A percentile compares a stretch with the other conserved stretches of the same genome.
Evolutionary conservation across 2,797 vertebrate species (phyloP).

Genomic region (Phrynocephalus forsythii): DNA sequence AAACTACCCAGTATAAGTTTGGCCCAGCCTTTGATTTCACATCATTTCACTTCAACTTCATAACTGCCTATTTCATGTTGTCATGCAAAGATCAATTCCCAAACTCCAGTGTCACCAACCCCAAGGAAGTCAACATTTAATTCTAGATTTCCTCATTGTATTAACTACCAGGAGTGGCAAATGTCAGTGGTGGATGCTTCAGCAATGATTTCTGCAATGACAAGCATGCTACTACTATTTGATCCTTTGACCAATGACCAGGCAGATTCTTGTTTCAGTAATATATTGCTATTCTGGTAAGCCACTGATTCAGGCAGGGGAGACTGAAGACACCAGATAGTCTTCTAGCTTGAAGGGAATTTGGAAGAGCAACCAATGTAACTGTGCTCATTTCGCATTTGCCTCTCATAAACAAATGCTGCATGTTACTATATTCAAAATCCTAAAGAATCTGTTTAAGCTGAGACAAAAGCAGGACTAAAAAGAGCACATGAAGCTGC

Average conservation of each 20-base stretch:
- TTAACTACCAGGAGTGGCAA: not conserved
- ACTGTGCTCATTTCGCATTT: not conserved
- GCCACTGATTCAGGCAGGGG: not conserved
- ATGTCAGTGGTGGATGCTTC: not conserved
- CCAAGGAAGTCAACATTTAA: not conserved
- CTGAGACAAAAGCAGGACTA: not conserved
- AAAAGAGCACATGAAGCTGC: not conserved
- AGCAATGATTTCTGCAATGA: not conserved
- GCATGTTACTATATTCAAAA: not conserved
- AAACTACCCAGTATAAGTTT: not conserved
- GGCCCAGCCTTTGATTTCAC: not conserved
- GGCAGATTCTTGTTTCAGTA: not conserved
- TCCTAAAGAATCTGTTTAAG: not conserved
- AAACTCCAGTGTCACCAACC: not conserved
- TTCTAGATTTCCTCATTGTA: not conserved
- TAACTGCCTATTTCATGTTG: not conserved
- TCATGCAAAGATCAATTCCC: accelerated
- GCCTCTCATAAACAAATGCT: not conserved
- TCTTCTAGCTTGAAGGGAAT: not conserved
- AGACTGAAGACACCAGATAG: not conserved
- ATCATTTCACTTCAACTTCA: not conserved
- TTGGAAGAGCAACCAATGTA: not conserved
- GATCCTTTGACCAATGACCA: constrained; percentile 27
- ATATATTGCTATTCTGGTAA: constrained; percentile 1
- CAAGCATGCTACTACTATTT: not conserved